phyloP scores from a whole-genome alignment of 2,797 vertebrate genomes.

The Schizopygopsis pylzovi region DNA sequence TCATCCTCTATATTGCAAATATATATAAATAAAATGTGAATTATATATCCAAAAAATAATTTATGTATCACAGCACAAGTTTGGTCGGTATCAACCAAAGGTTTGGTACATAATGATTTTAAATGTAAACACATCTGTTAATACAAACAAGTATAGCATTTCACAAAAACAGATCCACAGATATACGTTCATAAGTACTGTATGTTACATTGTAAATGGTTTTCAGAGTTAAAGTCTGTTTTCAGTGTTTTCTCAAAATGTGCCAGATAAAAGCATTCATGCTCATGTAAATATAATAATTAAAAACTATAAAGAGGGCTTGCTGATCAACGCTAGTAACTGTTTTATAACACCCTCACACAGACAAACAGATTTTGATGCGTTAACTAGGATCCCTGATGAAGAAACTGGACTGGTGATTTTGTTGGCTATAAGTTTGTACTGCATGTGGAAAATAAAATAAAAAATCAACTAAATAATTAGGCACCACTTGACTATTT shows the following conservation, averaged over 20 bases:
- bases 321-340: constrained; percentile 19
- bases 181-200: constrained; percentile 20
- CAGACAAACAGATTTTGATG: constrained; percentile 1
- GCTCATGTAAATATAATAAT: constrained; percentile 2
- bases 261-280: constrained; percentile 6
- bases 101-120: constrained; percentile 21
- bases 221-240: neutral
- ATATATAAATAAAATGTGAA: constrained; percentile 9
- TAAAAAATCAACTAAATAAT: constrained; percentile 18
- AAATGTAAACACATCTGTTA: constrained; percentile 25
- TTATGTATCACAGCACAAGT: constrained; percentile 33
- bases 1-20: neutral
- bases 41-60: constrained; percentile 19
- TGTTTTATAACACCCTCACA: constrained; percentile 7
- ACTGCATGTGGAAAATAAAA: neutral
- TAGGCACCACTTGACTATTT: constrained; percentile 28
- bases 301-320: neutral
- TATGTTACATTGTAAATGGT: constrained; percentile 4
- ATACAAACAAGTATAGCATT: constrained; percentile 30
- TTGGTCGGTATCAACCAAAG: neutral
- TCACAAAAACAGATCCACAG: constrained; percentile 47
- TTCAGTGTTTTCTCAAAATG: constrained; percentile 1
- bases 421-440: constrained; percentile 4
- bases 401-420: neutral
- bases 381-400: constrained; percentile 11